Percentiles rank a stretch among this genome's conserved stretches.
phyloP scores from a whole-genome alignment of 2,888 invertebrate genomes.

The Tipula vernalis region DNA sequence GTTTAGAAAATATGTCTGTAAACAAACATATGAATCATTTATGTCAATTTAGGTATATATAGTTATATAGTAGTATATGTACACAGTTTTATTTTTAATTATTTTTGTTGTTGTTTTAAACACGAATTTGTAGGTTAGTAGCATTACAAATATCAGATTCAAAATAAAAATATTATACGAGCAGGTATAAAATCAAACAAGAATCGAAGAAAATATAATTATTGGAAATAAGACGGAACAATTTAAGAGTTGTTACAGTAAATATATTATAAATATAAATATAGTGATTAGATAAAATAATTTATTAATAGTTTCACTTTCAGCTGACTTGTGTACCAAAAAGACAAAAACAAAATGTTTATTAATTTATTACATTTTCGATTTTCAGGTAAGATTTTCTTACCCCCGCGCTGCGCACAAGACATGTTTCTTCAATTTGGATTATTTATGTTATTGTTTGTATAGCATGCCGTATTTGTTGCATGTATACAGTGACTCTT shows the following conservation, averaged over 20 bases:
- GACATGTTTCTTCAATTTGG: not conserved
- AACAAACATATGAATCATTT: not conserved
- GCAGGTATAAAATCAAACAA: not conserved
- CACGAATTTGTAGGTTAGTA: not conserved
- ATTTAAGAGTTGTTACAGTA: not conserved
- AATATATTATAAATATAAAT: not conserved
- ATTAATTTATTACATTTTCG: not conserved
- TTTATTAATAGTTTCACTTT: not conserved
- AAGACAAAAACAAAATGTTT: not conserved
- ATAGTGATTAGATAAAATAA: conserved; percentile 4
- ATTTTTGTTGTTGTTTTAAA: not conserved
- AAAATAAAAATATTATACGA: not conserved
- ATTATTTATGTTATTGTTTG: conserved; percentile 4
- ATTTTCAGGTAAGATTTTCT: not conserved
- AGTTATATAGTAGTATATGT: not conserved
- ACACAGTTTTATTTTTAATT: not conserved
- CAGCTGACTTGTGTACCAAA: not conserved
- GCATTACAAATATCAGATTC: not conserved
- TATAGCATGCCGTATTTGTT: not conserved
- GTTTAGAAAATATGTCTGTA: not conserved
- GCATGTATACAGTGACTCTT: not conserved
- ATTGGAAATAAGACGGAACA: not conserved
- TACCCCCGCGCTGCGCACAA: not conserved
- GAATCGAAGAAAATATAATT: not conserved
- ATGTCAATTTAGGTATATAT: not conserved